Percentiles rank a stretch among this genome's conserved stretches.
Conservation (phyloP, 1,140 invertebrate genomes). For the Chlorops oryzae region DNA sequence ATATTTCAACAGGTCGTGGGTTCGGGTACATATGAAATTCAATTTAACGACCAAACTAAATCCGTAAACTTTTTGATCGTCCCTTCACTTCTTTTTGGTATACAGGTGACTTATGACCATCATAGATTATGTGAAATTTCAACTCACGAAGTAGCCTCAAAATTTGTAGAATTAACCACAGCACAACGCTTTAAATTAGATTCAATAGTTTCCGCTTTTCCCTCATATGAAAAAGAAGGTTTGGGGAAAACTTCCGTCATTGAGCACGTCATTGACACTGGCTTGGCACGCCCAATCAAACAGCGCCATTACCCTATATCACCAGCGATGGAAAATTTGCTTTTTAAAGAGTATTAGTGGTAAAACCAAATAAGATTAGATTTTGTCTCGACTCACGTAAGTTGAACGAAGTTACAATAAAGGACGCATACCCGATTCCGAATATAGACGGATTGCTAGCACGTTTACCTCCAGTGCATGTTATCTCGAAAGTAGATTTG, state of each 20-base stretch:
- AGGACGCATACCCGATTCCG: constrained; percentile 21
- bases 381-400: constrained; percentile 36
- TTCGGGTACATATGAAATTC: too few species aligned
- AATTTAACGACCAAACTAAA: too few species aligned
- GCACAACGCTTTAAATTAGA: too few species aligned
- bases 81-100: too few species aligned
- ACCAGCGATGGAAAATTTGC: constrained; percentile 19
- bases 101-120: too few species aligned
- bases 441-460: constrained; percentile 21
- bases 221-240: constrained; percentile 7
- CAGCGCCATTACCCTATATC: constrained; percentile 17
- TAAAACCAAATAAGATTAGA: constrained; percentile 26
- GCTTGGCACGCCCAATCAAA: constrained; percentile 16
- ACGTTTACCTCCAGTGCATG: constrained; percentile 14
- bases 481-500: constrained; percentile 30
- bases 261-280: constrained; percentile 16
- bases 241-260: constrained; percentile 10
- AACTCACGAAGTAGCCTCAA: too few species aligned
- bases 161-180: too few species aligned
- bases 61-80: too few species aligned
- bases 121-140: too few species aligned
- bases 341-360: constrained; percentile 21
- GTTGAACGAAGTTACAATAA: constrained; percentile 22
- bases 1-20: too few species aligned
- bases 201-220: too few species aligned